Evolutionary conservation across 2,113 vertebrate genomes (phyloP).

Genomic region (Salvelinus alpinus): DNA sequence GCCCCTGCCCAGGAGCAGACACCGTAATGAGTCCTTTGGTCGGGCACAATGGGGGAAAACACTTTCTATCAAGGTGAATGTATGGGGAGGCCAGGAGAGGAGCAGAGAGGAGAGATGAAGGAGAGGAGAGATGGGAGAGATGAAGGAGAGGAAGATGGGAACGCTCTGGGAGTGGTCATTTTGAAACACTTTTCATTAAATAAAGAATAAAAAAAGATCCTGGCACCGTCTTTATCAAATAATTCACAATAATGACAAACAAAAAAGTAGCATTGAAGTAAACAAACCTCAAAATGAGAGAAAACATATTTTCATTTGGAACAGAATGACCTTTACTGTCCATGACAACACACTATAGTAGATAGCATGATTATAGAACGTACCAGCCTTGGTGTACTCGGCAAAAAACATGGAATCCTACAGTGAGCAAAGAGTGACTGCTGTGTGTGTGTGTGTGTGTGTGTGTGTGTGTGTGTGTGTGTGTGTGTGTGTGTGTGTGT

Average conservation of each 20-base stretch:
- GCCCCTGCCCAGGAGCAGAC: not conserved
- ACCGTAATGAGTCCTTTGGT: slow-evolving; percentile 28
- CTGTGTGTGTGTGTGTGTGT: too few species aligned
- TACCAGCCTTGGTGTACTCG: not conserved
- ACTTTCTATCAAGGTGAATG: slow-evolving; percentile 25
- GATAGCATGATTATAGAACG: too few species aligned
- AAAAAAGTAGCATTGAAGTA: not conserved
- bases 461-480: too few species aligned
- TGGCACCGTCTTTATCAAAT: not conserved
- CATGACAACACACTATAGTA: too few species aligned
- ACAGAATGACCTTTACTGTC: not conserved
- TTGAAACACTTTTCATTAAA: not conserved
- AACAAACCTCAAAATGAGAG: not conserved
- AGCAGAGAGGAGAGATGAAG: not conserved
- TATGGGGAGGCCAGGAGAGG: not conserved
- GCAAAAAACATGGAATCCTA: not conserved
- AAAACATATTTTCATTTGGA: not conserved
- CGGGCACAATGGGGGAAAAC: slow-evolving; percentile 26
- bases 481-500: too few species aligned
- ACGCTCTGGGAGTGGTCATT: not conserved
- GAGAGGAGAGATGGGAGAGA: not conserved
- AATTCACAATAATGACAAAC: not conserved
- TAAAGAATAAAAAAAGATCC: not conserved
- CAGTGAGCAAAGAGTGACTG: not conserved
- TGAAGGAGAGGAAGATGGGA: not conserved